Evolutionary conservation across 2,797 vertebrate genomes (phyloP), one percentile per base, ranked within the genome.

Genomic region (Poecilia gillii): DNA sequence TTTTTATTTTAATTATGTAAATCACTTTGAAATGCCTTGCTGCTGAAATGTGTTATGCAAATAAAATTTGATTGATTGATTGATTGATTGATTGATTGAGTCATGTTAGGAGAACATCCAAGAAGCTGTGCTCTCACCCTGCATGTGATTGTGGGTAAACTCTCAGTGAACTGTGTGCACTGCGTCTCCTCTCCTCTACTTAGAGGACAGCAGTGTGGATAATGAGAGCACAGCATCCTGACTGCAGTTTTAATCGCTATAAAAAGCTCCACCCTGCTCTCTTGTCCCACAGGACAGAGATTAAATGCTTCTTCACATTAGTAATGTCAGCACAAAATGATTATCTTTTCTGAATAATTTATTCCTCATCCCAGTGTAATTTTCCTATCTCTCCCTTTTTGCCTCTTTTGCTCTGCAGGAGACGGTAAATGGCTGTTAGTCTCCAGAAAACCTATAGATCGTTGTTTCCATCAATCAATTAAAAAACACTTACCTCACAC

Each of bases 401-500:
- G 96, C 95, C 95, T 97, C 96, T 96, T 92, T 97, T 95, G 91
- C 95, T 96, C 89, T 85, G 95, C 96, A 94, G 95, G 90, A 94
- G 95, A 95, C 97, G 95, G 97, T 96, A 98, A 98, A 97, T 95
- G 97, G 96, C 96, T 96, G 96, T 96, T 97, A 97, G 97, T 96
- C 96, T 96, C 97, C 90, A 79, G 95, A 97, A 97, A 96, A 97
- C 95, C 96, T 96, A 96, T 95, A 90, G 96, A 96, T 96, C 96
- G 96, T 96, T 94, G 95, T 97, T 97, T 97, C 97, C 97, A 99
- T 99, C 98, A 98, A 99, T 99, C 98, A 99, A 99, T 99, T 99
- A 99, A 98, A 99, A 99, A 99, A 98, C 98, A 99, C 98, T 99
- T 98, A 98, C 97, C 97, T 98, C 97, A 97, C 96, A 97, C 96